Evolutionary conservation across 2,113 vertebrate genomes (phyloP), one percentile per base, ranked within the genome.

Genomic region (Dolichallabes microphthalmus): DNA sequence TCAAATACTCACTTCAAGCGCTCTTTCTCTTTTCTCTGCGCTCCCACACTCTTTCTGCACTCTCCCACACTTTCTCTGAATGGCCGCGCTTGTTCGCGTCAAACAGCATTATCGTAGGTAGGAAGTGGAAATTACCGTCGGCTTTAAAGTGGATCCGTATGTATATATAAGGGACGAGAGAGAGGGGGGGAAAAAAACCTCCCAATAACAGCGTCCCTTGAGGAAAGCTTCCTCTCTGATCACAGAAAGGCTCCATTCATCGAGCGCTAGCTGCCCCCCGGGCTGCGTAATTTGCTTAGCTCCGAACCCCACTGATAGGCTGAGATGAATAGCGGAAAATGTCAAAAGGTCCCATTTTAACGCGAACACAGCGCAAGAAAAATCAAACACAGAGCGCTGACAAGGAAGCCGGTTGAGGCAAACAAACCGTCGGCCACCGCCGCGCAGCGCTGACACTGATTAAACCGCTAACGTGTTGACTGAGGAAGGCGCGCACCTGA

Each of bases 201-300:
- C 94, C 94, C 92, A 95, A 94, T 96, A 93, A 92, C 92, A 86
- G 91, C 90, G 92, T 97, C 95, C 95, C 95, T 78, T 87, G 94
- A 95, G 96, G 93, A 91, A 90, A 89, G 91, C 92, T 94, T 92
- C 94, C 92, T 14, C 60, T 92, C 87, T 93, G 93, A 94, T 93
- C 92, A 90, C 95, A 91, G 95, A 97, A 97, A 97, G 96, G 80
- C 92, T 95, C 93, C 95, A 97, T 98, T 98, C 96, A 98, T 97
- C 90, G 90, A 90, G 92, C 79, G 73, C 90, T 89, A 91, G 94
- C 92, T 79, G 90, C 92, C 94, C 94, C 95, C 91, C 90, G 80
- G 95, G 95, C 93, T 92, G 93, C 96, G 96, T 95, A 93, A 96
- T 97, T 96, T 96, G 92, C 95, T 95, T 95, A 93, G 95, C 95